Conservation (phyloP, 1,140 invertebrate genomes). For the Elymnias hypermnestra region DNA sequence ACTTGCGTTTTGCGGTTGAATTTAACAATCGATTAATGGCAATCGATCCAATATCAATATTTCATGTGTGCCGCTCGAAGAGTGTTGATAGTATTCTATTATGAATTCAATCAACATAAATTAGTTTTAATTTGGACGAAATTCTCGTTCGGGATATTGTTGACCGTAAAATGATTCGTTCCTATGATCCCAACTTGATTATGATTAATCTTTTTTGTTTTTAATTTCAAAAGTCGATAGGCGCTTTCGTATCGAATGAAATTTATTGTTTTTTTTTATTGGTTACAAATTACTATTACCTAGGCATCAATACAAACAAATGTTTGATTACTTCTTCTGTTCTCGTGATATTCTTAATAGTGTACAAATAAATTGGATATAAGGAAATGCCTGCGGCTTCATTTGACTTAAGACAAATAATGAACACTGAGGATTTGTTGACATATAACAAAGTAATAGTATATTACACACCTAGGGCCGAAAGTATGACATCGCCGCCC, state of each 20-base stretch:
- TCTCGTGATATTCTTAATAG: neutral
- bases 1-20: conserved; percentile 41
- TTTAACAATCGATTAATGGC: conserved; percentile 61
- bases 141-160: conserved; percentile 40
- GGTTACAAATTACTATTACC: neutral
- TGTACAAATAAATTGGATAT: no score
- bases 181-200: conserved; percentile 40
- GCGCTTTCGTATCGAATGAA: conserved; percentile 26
- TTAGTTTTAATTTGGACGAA: conserved; percentile 65
- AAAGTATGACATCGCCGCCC: no score
- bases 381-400: no score
- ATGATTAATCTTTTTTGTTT: conserved; percentile 47
- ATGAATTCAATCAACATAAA: conserved; percentile 71
- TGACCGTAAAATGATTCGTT: conserved; percentile 50
- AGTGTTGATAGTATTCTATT: conserved; percentile 65
- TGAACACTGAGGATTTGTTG: no score
- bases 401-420: no score
- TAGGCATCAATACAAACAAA: conserved; percentile 1
- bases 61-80: conserved; percentile 35
- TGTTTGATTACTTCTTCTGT: neutral
- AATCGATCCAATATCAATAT: conserved; percentile 43
- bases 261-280: conserved; percentile 23
- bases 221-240: conserved; percentile 30
- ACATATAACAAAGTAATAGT: no score
- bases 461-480: no score